Conservation (phyloP, 1,140 invertebrate species). For the Dryas iulia region DNA sequence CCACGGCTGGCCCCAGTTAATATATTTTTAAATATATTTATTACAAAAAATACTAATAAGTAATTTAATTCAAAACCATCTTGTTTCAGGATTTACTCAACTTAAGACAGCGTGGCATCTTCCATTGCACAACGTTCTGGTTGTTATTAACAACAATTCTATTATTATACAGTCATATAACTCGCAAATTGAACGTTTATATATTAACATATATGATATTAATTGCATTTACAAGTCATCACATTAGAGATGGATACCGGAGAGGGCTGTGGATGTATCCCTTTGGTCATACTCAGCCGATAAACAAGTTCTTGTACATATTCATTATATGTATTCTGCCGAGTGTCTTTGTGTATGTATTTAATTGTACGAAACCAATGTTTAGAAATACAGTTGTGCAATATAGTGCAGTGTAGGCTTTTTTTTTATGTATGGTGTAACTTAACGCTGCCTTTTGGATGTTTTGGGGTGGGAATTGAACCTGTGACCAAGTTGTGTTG, state of each 20-base stretch:
- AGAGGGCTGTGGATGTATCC: slow-evolving; percentile 62
- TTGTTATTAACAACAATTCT: slow-evolving; percentile 35
- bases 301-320: slow-evolving; percentile 53
- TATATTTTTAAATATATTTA: too few relatives aligned
- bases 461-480: too few relatives aligned
- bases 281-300: slow-evolving; percentile 47
- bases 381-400: slow-evolving; percentile 36
- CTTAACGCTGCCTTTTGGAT: too few relatives aligned
- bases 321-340: slow-evolving; percentile 42
- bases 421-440: too few relatives aligned
- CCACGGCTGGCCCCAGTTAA: too few relatives aligned
- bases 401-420: neutral
- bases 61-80: too few relatives aligned
- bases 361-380: slow-evolving; percentile 41
- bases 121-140: slow-evolving; percentile 65
- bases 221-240: slow-evolving; percentile 57
- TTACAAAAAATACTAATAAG: too few relatives aligned
- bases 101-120: slow-evolving; percentile 55
- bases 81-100: slow-evolving; percentile 57
- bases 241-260: slow-evolving; percentile 57
- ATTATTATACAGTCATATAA: slow-evolving; percentile 45
- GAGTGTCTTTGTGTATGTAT: slow-evolving; percentile 40
- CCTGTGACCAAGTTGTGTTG: too few relatives aligned
- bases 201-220: slow-evolving; percentile 51
- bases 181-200: slow-evolving; percentile 53